Percentiles rank a stretch among this genome's conserved stretches.
Evolutionary conservation across 2,113 vertebrate genomes (phyloP).

Genomic region (Hypanus sabinus): DNA sequence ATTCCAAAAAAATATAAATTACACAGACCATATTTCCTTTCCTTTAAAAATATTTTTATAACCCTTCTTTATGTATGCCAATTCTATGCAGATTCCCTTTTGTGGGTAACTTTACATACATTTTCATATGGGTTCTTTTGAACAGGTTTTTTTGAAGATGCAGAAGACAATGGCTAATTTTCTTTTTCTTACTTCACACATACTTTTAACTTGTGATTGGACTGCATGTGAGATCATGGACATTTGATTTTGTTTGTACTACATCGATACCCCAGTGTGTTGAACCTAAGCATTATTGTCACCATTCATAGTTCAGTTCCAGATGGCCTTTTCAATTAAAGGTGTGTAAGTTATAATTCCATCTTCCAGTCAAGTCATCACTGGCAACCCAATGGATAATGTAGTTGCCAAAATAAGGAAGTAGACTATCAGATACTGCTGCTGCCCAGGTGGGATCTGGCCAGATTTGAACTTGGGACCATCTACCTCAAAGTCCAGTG

Average conservation of each 20-base stretch:
- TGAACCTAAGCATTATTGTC: background rate
- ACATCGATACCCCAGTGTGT: background rate
- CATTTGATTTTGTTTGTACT: background rate
- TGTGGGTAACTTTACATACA: background rate
- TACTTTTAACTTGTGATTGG: background rate
- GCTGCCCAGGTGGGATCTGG: too few relatives aligned
- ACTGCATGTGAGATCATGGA: background rate
- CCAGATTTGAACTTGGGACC: too few relatives aligned
- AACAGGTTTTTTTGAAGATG: background rate
- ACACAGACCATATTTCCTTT: background rate
- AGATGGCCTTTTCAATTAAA: background rate
- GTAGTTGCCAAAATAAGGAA: too few relatives aligned
- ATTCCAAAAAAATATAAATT: conserved; percentile 12
- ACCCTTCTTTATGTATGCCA: background rate
- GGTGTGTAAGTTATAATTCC: background rate
- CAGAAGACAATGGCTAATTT: background rate
- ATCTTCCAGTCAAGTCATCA: background rate
- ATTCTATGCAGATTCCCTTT: background rate
- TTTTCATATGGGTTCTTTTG: background rate
- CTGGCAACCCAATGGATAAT: too few relatives aligned
- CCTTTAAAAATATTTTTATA: background rate
- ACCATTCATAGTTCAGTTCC: background rate
- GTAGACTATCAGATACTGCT: too few relatives aligned
- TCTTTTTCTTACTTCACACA: background rate
- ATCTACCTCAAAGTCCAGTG: too few relatives aligned